phyloP scores from a whole-genome alignment of 2,888 invertebrate genomes.

The Ophion slaviceki region DNA sequence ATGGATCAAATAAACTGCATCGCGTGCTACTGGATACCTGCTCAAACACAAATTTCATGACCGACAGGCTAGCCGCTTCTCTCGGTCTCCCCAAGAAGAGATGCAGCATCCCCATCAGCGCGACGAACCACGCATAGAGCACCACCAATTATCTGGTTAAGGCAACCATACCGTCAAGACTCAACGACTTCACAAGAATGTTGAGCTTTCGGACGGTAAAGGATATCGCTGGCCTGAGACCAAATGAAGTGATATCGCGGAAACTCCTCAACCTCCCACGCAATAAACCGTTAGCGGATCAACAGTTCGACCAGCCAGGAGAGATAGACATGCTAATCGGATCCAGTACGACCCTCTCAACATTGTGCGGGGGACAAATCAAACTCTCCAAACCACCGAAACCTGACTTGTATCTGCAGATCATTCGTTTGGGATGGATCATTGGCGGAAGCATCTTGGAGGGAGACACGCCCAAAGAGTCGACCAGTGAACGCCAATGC shows the following conservation, averaged over 20 bases:
- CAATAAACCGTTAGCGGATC: conserved; percentile 64
- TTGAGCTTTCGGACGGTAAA: conserved; percentile 30
- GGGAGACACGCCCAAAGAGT: no score
- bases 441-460: no score
- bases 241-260: conserved; percentile 52
- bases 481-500: no score
- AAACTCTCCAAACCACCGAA: conserved; percentile 42
- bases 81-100: no score
- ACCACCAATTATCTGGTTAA: neutral
- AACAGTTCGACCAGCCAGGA: conserved; percentile 62
- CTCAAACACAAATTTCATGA: no score
- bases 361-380: conserved; percentile 58
- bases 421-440: no score
- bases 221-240: conserved; percentile 40
- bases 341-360: conserved; percentile 52
- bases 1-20: no score
- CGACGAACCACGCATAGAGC: conserved; percentile 14
- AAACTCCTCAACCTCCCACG: conserved; percentile 48
- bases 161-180: no score
- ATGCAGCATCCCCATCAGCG: conserved; percentile 5
- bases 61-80: no score
- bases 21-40: no score
- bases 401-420: conserved; percentile 37
- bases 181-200: no score
- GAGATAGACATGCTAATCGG: conserved; percentile 61